A percentile compares a stretch with the other conserved stretches of the same genome.
Evolutionary conservation across 2,888 invertebrate species (phyloP).

Genomic region (Drosophila planitibia): DNA sequence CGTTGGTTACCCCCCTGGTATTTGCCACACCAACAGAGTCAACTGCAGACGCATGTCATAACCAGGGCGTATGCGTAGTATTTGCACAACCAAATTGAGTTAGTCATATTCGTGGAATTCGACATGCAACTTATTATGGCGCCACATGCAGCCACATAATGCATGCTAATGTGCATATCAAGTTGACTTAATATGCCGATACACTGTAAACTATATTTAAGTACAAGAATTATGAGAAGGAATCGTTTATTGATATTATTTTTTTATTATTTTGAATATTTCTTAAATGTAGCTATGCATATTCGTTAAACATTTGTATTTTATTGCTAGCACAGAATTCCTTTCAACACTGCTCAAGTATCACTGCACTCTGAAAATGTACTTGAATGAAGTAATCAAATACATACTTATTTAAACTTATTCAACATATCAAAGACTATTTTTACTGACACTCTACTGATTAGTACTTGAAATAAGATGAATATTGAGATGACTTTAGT

Average conservation of each 20-base stretch:
- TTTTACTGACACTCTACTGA: background rate
- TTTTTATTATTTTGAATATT: background rate
- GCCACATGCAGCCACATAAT: constrained; percentile 52
- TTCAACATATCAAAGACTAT: background rate
- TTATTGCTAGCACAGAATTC: background rate
- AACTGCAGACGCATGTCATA: background rate
- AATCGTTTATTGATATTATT: background rate
- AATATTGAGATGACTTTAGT: background rate
- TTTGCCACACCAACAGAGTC: constrained; percentile 3
- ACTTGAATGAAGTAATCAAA: background rate
- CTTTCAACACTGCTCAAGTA: background rate
- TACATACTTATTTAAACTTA: background rate
- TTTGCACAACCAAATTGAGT: constrained; percentile 22
- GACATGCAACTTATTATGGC: constrained; percentile 42
- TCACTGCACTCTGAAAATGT: background rate
- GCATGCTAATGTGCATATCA: constrained; percentile 59
- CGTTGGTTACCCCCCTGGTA: background rate
- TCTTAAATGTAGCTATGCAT: background rate
- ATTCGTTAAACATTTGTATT: background rate
- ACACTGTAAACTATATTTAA: background rate
- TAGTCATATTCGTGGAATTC: constrained; percentile 17
- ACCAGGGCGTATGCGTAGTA: constrained; percentile 52
- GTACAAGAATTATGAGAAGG: background rate
- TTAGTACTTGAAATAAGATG: background rate
- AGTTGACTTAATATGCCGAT: constrained; percentile 41